Base-by-base conservation (phyloP, 1,140 invertebrate genomes). In the Globodera ellingtonae region DNA sequence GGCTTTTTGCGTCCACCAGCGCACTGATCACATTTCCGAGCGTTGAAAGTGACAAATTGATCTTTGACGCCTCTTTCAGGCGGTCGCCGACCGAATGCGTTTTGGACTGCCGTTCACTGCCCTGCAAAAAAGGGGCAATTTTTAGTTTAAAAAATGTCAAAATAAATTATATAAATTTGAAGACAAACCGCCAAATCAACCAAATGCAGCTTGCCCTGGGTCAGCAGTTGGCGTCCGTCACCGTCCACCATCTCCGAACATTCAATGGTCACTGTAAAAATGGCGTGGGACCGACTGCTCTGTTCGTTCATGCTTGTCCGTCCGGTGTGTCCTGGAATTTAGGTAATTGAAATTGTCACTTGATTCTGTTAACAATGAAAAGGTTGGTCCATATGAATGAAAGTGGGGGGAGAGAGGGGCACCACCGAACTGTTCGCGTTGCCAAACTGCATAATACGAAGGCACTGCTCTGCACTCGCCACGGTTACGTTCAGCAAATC, bases 281-380 rank as follows among this genome's bases (percentile, higher is more conserved):
- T 93, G 1, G 96, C 96, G 91, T 98, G 96, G 84, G 95, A 97
- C 82, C 96, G 92, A 73, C 95, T 96, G 0, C 95, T 97, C 89
- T 95, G 93, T 73, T 96, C 94, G 89, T 98, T 98, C 96, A 98
- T 98, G 81, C 94, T 94, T 89, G 98, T 97, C 35, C 93, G 91
- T 67, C 95, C 94, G 3, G 88, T 86, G 72, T 86, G 84, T 72
- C 87, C 85, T 86, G 62, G 78, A 35, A 35, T 35, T 35, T 35
- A 24, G 24, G 24, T 24, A 35, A 35, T 3, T 35, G 35, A 35
- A 35, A 35, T 35, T 2, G 35, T 0, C 35, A 35, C 0, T 35
- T 35, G 35, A 35, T n/a, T n/a, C n/a, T n/a, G n/a, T n/a, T n/a
- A n/a, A n/a, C n/a, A n/a, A 35, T 35, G 35, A 35, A 35, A 0